Evolutionary conservation across 2,888 invertebrate species (phyloP).

Genomic region (Slavum lentiscoides): DNA sequence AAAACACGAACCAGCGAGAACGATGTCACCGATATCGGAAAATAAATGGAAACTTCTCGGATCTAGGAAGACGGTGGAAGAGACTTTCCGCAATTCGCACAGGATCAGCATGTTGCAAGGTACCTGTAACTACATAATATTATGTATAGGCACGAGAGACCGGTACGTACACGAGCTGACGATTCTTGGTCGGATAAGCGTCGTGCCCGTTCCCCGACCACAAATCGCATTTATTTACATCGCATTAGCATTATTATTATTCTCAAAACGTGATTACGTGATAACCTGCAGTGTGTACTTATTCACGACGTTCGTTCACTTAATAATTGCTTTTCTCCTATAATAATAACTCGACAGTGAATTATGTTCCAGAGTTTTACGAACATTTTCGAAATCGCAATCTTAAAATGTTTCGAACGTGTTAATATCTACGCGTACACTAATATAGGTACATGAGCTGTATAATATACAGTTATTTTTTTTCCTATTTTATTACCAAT

Average conservation of each 20-base stretch:
- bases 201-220: not conserved
- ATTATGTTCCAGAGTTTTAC: not conserved
- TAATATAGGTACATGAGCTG: too few relatives aligned
- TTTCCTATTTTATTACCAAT: not conserved
- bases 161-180: too few relatives aligned
- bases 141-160: too few relatives aligned
- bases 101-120: slow-evolving; percentile 31
- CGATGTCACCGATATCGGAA: slow-evolving; percentile 50
- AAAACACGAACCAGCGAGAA: slow-evolving; percentile 41
- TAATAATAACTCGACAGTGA: too few relatives aligned
- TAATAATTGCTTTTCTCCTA: too few relatives aligned
- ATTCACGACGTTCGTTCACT: not conserved
- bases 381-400: not conserved
- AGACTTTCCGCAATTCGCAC: slow-evolving; percentile 49
- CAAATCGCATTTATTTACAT: slow-evolving; percentile 36
- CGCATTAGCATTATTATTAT: slow-evolving; percentile 41
- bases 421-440: not conserved
- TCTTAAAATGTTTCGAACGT: not conserved
- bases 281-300: not conserved
- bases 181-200: not conserved
- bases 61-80: slow-evolving; percentile 48
- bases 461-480: too few relatives aligned
- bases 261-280: slow-evolving; percentile 3
- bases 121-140: not conserved
- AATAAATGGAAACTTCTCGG: slow-evolving; percentile 54